phyloP scores from a whole-genome alignment of 2,113 vertebrate genomes.

The Erpornis zantholeuca region DNA sequence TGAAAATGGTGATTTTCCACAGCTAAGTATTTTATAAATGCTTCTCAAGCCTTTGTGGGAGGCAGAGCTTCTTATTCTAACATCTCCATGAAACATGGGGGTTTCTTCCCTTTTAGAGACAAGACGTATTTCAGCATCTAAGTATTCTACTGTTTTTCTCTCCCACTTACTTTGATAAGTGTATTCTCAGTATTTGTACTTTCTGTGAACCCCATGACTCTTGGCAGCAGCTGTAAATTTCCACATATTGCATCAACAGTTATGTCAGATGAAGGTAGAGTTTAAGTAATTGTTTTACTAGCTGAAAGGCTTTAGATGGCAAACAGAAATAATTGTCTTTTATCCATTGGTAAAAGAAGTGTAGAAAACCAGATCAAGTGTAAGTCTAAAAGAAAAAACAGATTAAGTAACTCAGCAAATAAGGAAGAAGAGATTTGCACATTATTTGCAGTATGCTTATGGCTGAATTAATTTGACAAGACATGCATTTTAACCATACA shows the following conservation, averaged over 20 bases:
- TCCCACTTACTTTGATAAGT: neutral
- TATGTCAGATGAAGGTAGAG: neutral
- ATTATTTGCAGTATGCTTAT: neutral
- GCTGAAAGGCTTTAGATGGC: neutral
- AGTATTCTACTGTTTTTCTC: neutral
- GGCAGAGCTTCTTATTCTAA: neutral
- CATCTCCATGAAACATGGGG: neutral
- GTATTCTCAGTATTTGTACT: neutral
- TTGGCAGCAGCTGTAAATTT: neutral
- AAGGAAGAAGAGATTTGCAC: neutral
- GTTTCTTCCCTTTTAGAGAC: neutral
- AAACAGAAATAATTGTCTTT: constrained; percentile 22
- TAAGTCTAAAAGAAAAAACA: neutral
- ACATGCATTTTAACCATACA: neutral
- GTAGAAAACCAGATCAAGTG: neutral
- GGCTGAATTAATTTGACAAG: neutral
- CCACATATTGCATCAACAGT: neutral
- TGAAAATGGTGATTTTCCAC: neutral
- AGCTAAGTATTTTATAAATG: neutral
- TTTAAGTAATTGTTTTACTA: constrained; percentile 18
- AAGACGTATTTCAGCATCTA: neutral
- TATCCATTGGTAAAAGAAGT: neutral
- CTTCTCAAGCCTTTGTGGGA: neutral
- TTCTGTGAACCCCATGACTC: neutral
- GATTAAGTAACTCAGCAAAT: constrained; percentile 11